Conservation (phyloP, 2,888 invertebrate genomes). For the Chrysolina americana region DNA sequence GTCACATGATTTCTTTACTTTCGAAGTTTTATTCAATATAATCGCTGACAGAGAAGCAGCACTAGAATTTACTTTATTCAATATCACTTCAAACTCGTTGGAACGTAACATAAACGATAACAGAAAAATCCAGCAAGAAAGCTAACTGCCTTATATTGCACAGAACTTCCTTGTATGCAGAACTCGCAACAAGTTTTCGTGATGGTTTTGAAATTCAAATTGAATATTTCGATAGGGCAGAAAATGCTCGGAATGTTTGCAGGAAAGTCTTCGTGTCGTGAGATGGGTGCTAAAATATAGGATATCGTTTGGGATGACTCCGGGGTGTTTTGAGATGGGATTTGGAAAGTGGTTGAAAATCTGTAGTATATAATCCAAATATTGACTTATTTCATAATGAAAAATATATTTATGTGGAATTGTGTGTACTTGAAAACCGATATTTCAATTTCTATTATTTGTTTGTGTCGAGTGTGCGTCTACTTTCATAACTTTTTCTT, state of each 20-base stretch:
- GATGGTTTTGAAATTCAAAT: conserved; percentile 38
- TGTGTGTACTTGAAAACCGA: too few relatives aligned
- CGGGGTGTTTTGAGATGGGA: background rate
- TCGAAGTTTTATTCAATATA: too few relatives aligned
- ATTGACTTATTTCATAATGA: too few relatives aligned
- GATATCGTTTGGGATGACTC: background rate
- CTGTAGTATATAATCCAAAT: too few relatives aligned
- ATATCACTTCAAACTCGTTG: background rate
- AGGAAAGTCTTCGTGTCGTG: background rate
- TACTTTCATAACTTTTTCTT: too few relatives aligned
- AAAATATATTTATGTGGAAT: too few relatives aligned
- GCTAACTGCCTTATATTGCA: conserved; percentile 24
- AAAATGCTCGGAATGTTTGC: background rate
- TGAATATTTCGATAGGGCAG: conserved; percentile 27
- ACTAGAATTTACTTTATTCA: conserved; percentile 1
- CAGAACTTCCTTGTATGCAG: conserved; percentile 27
- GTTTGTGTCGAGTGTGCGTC: too few relatives aligned
- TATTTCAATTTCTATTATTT: too few relatives aligned
- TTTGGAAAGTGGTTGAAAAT: background rate
- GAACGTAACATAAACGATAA: conserved; percentile 8
- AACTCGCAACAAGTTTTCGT: conserved; percentile 35
- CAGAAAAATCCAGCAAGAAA: conserved; percentile 1
- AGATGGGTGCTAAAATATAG: conserved; percentile 1
- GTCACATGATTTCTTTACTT: too few relatives aligned
- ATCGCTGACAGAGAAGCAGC: background rate